phyloP scores from a whole-genome alignment of 2,797 vertebrate species.

The Ispidina picta region DNA sequence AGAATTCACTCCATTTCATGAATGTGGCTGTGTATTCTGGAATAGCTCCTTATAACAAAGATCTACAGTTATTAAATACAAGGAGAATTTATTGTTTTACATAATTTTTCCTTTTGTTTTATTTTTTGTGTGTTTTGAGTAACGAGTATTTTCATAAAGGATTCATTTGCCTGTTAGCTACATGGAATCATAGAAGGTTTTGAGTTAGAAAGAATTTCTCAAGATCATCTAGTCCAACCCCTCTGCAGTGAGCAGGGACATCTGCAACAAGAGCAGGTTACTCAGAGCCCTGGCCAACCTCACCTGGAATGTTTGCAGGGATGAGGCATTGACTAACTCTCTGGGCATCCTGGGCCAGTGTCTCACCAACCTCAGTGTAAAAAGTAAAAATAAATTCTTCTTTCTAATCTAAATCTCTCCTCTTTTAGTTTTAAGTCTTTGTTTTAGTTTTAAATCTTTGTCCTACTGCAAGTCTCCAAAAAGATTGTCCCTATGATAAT shows the following conservation, averaged over 20 bases:
- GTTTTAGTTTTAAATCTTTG: not conserved
- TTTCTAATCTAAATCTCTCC: not conserved
- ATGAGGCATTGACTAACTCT: not conserved
- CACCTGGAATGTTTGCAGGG: not conserved
- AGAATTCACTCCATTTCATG: not conserved
- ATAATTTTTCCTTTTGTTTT: not conserved
- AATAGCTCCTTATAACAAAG: constrained; percentile 20
- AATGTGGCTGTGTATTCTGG: not conserved
- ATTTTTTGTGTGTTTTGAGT: not conserved
- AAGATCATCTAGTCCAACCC: not conserved
- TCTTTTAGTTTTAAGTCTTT: not conserved
- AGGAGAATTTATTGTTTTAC: not conserved
- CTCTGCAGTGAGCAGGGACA: not conserved
- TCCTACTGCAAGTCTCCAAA: not conserved
- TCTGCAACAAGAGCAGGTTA: not conserved
- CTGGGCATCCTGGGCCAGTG: not conserved
- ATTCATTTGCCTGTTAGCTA: not conserved
- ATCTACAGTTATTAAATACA: not conserved
- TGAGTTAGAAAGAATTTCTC: too few relatives aligned
- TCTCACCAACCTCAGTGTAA: not conserved
- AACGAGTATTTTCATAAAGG: not conserved
- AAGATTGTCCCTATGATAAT: not conserved
- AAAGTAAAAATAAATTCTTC: not conserved
- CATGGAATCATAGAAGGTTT: not conserved
- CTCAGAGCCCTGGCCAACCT: not conserved